Evolutionary conservation across 2,113 vertebrate species (phyloP).

Genomic region (Halichoeres trimaculatus): DNA sequence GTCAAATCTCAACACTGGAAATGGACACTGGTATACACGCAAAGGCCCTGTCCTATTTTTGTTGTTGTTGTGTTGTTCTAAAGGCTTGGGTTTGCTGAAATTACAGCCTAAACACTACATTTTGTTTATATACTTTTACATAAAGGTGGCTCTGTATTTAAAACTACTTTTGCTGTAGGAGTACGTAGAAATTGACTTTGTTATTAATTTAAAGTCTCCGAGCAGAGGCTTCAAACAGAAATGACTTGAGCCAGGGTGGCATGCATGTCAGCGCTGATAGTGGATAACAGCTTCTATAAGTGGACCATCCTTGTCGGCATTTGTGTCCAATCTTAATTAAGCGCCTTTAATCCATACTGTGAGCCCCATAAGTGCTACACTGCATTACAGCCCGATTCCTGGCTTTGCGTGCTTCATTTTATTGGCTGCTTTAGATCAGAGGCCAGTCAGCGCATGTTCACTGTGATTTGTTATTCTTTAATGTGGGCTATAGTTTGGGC

Average conservation of each 20-base stretch:
- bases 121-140: neutral
- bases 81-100: neutral
- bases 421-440: constrained; percentile 53
- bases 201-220: neutral
- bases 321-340: constrained; percentile 30
- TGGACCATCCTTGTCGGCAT: constrained; percentile 20
- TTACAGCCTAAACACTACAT: neutral
- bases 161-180: neutral
- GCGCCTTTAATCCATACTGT: constrained; percentile 16
- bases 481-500: constrained; percentile 43
- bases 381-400: constrained; percentile 25
- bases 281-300: constrained; percentile 35
- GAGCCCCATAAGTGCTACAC: constrained; percentile 4
- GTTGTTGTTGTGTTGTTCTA: neutral
- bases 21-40: constrained; percentile 13
- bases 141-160: neutral
- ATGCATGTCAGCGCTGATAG: constrained; percentile 11
- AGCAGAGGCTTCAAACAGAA: constrained; percentile 1
- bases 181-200: neutral
- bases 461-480: constrained; percentile 61
- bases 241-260: neutral
- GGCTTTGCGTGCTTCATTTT: constrained; percentile 32
- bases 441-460: constrained; percentile 38
- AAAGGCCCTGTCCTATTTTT: neutral
- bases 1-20: constrained; percentile 4